Conservation (phyloP, 2,113 vertebrate species). For the Phrynosoma platyrhinos region DNA sequence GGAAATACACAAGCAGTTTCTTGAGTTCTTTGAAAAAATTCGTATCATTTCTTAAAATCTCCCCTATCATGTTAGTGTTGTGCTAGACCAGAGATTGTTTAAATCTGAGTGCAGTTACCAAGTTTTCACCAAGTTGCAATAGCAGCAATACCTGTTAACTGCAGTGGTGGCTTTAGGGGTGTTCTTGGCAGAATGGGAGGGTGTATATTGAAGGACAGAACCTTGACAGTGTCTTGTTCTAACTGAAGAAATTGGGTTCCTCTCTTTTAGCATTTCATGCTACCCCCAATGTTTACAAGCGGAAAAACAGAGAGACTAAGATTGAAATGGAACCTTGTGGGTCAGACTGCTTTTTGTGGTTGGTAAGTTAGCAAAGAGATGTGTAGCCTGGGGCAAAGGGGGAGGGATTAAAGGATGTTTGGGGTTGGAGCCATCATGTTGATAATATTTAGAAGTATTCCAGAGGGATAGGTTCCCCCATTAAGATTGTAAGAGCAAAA, state of each 20-base stretch:
- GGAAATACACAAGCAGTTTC: neutral
- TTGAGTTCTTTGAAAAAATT: neutral
- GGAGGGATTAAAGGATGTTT: too few relatives aligned
- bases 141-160: neutral
- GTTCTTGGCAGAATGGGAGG: neutral
- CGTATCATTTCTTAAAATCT: neutral
- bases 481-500: neutral
- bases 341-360: conserved; percentile 93
- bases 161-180: neutral
- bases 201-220: neutral
- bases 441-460: neutral
- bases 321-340: conserved; percentile 96
- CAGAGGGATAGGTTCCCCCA: too few relatives aligned
- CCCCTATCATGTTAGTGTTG: neutral
- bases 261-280: conserved; percentile 92
- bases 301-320: conserved; percentile 95
- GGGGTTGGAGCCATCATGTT: too few relatives aligned
- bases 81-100: too few relatives aligned
- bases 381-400: too few relatives aligned
- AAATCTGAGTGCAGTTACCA: neutral
- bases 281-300: conserved; percentile 96
- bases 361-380: conserved; percentile 78
- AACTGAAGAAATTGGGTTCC: conserved; percentile 42
- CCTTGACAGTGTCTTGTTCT: neutral
- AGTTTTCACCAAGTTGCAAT: neutral